Percentiles rank a stretch among this genome's conserved stretches.
Conservation (phyloP, 2,797 vertebrate genomes). For the Xenopus petersii region DNA sequence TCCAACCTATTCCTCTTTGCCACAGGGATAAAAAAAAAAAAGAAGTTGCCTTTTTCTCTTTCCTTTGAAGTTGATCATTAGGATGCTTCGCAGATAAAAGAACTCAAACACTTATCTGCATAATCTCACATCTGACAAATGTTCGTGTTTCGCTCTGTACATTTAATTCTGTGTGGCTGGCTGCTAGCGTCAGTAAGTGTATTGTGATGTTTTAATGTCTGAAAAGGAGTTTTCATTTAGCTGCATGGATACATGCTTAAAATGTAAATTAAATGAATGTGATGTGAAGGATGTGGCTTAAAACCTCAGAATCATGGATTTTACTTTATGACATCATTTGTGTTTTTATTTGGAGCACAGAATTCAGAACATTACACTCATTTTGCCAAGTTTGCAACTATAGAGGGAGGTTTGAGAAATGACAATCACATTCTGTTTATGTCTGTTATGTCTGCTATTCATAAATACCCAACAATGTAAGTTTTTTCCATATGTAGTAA, state of each 20-base stretch:
- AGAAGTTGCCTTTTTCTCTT: conserved; percentile 54
- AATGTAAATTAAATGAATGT: conserved; percentile 38
- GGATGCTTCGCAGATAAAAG: conserved; percentile 76
- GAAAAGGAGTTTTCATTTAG: conserved; percentile 44
- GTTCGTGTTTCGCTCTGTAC: conserved; percentile 55
- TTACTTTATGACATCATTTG: conserved; percentile 18
- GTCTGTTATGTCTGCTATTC: no score
- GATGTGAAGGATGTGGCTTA: conserved; percentile 16
- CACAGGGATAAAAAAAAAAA: conserved; percentile 54
- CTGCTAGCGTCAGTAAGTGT: conserved; percentile 42
- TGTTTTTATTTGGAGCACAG: no score
- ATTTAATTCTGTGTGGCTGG: conserved; percentile 46
- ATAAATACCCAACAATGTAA: no score
- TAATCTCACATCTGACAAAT: conserved; percentile 65
- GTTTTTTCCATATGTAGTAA: no score
- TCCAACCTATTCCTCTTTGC: conserved; percentile 58
- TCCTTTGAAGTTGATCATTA: conserved; percentile 77
- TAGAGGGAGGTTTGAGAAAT: no score
- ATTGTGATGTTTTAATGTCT: conserved; percentile 45
- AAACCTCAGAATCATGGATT: conserved; percentile 20
- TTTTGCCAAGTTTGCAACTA: no score
- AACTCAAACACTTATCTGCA: conserved; percentile 69
- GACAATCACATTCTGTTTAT: no score
- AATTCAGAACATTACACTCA: no score
- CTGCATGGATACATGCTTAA: conserved; percentile 21